Base-by-base conservation (phyloP, 2,113 vertebrate genomes). In the Caretta caretta region DNA sequence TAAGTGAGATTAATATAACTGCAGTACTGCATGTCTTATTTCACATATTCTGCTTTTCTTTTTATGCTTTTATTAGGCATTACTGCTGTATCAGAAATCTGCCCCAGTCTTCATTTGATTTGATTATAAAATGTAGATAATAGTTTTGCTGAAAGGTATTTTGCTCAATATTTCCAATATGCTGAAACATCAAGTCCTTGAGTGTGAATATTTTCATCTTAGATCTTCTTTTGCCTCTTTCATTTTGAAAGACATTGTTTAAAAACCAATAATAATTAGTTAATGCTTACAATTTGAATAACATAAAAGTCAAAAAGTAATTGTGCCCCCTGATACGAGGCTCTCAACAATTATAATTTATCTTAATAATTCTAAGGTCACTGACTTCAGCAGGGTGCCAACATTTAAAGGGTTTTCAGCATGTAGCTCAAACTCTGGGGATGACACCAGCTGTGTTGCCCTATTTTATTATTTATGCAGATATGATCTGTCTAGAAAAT, bases 281-380 rank as follows among this genome's bases (percentile, higher is more conserved):
- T 89, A 92, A 92, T n/a, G 85, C 42, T 16, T 76, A 54, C 29
- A 22, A 59, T 87, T 97, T 48, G 38, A 85, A 56, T 93, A 90
- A 88, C 29, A 57, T 72, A 50, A 96, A 62, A 92, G 53, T 90
- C 93, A 59, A 78, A 91, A 69, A 96, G 79, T 84, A 95, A 59
- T 49, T 53, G 7, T 51, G 24, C 75, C 38, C 76, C 49, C 7
- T 85, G 90, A 6, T 95, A 94, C 78, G 48, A 80, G 91, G 84
- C 42, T 96, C 87, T 86, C 38, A 72, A 84, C 86, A 69, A 96
- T 96, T 97, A 86, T 91, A 86, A 91, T 93, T 93, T 92, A 57
- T 96, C 88, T 90, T 90, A 93, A 88, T 97, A 96, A 96, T 95
- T 88, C 81, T 91, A 93, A 97, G 96, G 94, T 97, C 94, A 96